phyloP scores from a whole-genome alignment of 2,113 vertebrate genomes.

The Athene cunicularia region DNA sequence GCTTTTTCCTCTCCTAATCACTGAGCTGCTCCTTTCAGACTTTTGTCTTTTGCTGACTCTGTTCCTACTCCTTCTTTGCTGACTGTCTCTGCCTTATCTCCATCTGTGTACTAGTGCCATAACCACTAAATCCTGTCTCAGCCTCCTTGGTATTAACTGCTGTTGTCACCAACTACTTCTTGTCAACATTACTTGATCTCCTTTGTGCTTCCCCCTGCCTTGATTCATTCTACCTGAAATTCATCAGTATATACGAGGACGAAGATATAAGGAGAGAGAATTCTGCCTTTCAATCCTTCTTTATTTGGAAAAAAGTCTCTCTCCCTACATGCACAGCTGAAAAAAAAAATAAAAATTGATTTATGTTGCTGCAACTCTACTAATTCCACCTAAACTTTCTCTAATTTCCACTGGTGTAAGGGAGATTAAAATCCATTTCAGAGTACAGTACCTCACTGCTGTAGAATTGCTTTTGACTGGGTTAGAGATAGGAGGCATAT shows the following conservation, averaged over 20 bases:
- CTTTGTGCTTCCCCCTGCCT: conserved; percentile 18
- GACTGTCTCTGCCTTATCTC: not conserved
- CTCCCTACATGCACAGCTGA: not conserved
- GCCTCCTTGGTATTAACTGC: conserved; percentile 21
- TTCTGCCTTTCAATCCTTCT: not conserved
- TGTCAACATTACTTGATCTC: conserved; percentile 22
- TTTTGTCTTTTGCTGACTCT: not conserved
- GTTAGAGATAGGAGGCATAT: conserved; percentile 10
- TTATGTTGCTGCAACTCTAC: not conserved
- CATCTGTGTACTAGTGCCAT: not conserved
- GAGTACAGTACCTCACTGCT: not conserved
- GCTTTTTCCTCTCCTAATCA: not conserved
- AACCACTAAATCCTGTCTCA: conserved; percentile 30
- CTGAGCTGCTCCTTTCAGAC: not conserved
- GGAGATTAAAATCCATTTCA: conserved; percentile 42
- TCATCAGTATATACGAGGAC: not conserved
- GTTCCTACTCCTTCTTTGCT: not conserved
- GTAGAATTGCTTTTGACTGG: conserved; percentile 24
- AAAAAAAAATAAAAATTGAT: conserved; percentile 17
- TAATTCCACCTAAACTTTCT: conserved; percentile 1
- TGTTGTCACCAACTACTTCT: conserved; percentile 50
- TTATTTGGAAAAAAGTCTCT: not conserved
- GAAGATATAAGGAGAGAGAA: not conserved
- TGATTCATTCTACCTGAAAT: conserved; percentile 42
- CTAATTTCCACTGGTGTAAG: conserved; percentile 11